Evolutionary conservation across 35 echinoderm and acorn worm genomes (phyloP).

Genomic region (Patiria miniata): DNA sequence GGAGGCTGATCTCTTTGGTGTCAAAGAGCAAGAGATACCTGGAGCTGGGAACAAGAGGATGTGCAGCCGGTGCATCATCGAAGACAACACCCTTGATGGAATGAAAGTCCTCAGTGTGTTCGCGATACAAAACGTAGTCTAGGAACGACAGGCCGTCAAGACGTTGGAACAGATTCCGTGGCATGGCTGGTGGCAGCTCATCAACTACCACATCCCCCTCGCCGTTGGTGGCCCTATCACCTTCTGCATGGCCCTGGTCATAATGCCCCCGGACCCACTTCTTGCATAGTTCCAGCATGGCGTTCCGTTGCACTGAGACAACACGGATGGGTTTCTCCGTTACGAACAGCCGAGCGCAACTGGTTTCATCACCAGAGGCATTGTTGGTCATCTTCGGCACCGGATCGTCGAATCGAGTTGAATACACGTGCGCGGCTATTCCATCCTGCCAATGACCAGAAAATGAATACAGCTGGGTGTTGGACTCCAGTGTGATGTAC

Average conservation of each 20-base stretch:
- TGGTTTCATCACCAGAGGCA: not conserved
- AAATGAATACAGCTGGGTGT: not conserved
- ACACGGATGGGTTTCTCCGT: not conserved
- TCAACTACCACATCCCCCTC: not conserved
- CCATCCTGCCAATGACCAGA: not conserved
- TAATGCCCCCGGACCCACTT: not conserved
- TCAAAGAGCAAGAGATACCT: not conserved
- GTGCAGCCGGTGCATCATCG: not conserved
- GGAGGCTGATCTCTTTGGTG: not conserved
- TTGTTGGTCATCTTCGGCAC: not conserved
- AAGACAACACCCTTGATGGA: not conserved
- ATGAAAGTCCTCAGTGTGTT: not conserved
- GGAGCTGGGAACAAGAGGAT: not conserved
- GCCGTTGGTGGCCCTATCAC: not conserved
- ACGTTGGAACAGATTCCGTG: not conserved
- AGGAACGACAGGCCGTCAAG: not conserved
- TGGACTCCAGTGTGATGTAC: not conserved
- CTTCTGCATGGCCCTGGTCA: not conserved
- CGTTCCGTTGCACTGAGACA: not conserved
- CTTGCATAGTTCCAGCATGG: not conserved
- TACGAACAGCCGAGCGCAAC: not conserved
- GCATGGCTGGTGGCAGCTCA: not conserved
- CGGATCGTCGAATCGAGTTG: constrained; percentile 6
- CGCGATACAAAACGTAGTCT: not conserved
- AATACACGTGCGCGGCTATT: not conserved